phyloP scores from a whole-genome alignment of 2,888 invertebrate species.

The Pollenia griseotomentosa region DNA sequence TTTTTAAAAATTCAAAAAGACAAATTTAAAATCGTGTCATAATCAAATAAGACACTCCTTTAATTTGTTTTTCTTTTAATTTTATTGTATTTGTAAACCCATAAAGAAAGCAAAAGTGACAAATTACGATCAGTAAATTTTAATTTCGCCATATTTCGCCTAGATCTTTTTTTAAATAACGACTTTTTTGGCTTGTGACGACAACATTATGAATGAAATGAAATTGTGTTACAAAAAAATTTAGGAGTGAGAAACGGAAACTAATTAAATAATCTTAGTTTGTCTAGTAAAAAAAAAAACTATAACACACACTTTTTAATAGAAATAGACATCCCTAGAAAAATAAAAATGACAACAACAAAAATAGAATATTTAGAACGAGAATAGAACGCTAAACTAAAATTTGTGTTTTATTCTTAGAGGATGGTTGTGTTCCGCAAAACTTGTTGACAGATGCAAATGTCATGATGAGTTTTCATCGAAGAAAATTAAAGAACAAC shows the following conservation, averaged over 20 bases:
- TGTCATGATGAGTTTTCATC: slow-evolving; percentile 47
- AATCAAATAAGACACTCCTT: slow-evolving; percentile 46
- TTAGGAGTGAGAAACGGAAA: slow-evolving; percentile 48
- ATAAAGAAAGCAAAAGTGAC: slow-evolving; percentile 37
- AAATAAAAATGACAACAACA: slow-evolving; percentile 17
- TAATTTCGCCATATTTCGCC: slow-evolving; percentile 46
- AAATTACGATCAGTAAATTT: slow-evolving; percentile 59
- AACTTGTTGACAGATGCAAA: slow-evolving; percentile 65
- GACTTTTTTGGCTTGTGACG: slow-evolving; percentile 1
- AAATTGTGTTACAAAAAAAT: slow-evolving; percentile 12
- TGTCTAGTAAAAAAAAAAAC: slow-evolving; percentile 26
- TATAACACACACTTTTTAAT: slow-evolving; percentile 59
- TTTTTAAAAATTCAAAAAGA: slow-evolving; percentile 12
- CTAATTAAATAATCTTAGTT: slow-evolving; percentile 31
- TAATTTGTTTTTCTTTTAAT: background rate
- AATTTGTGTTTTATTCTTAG: slow-evolving; percentile 63
- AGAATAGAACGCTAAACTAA: slow-evolving; percentile 36
- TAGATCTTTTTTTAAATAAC: slow-evolving; percentile 11
- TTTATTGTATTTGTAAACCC: background rate
- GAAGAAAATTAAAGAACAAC: background rate
- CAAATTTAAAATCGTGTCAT: slow-evolving; percentile 49
- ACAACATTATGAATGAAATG: slow-evolving; percentile 34
- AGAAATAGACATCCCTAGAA: slow-evolving; percentile 71
- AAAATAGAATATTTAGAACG: slow-evolving; percentile 35
- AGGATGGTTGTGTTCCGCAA: slow-evolving; percentile 55